phyloP scores from a whole-genome alignment of 2,888 invertebrate species.

The Microdon myrmicae region DNA sequence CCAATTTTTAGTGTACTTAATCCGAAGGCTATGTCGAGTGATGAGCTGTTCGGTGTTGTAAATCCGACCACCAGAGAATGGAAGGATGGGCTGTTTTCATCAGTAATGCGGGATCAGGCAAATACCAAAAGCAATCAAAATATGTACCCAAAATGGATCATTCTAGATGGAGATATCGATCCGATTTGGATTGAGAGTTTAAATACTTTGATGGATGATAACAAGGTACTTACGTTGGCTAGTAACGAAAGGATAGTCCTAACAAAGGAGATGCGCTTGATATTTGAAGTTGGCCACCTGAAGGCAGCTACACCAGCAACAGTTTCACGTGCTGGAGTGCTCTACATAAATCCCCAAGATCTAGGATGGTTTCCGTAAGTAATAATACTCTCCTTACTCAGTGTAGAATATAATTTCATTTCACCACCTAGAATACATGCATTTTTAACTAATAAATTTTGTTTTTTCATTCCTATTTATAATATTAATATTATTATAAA shows the following conservation, averaged over 20 bases:
- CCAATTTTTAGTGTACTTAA: conserved; percentile 90
- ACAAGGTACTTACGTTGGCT: conserved; percentile 92
- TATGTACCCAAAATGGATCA: conserved; percentile 92
- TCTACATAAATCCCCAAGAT: conserved; percentile 93
- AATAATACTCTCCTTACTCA: too few relatives aligned
- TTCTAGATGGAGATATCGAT: conserved; percentile 91
- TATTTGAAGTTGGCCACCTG: conserved; percentile 92
- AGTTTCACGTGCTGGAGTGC: conserved; percentile 93
- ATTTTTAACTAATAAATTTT: too few relatives aligned
- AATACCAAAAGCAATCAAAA: conserved; percentile 75
- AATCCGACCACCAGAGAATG: conserved; percentile 94
- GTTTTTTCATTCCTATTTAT: too few relatives aligned
- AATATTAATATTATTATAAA: too few relatives aligned
- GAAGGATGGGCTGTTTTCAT: conserved; percentile 90
- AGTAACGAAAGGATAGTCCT: conserved; percentile 95
- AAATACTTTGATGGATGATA: conserved; percentile 98
- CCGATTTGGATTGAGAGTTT: conserved; percentile 92
- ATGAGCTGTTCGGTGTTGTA: conserved; percentile 93
- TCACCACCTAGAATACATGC: too few relatives aligned
- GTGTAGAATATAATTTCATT: too few relatives aligned
- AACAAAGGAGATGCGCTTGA: conserved; percentile 85
- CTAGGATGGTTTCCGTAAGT: conserved; percentile 94
- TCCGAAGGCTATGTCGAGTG: conserved; percentile 93
- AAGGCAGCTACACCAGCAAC: conserved; percentile 96
- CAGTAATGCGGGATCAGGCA: conserved; percentile 92